phyloP scores from a whole-genome alignment of 1,140 invertebrate genomes.

The Ctenoplectra terminalis region DNA sequence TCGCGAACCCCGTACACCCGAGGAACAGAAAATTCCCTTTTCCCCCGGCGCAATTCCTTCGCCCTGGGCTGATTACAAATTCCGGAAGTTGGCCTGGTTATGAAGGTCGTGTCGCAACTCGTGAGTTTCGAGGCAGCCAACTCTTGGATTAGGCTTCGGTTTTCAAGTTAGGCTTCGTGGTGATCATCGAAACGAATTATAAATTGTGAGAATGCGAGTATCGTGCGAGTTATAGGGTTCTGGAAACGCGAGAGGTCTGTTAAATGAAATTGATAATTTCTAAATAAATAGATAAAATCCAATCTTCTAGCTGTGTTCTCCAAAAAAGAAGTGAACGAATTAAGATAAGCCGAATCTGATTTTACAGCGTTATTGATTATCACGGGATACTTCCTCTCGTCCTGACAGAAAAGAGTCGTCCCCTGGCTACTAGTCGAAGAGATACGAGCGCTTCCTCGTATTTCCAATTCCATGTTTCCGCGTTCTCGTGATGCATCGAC shows the following conservation, averaged over 20 bases:
- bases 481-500: constrained; percentile 23
- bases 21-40: constrained; percentile 34
- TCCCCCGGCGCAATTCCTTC: background rate
- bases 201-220: no score
- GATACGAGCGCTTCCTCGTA: constrained; percentile 23
- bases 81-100: constrained; percentile 20
- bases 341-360: constrained; percentile 38
- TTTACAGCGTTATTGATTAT: background rate
- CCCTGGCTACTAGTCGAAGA: background rate
- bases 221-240: no score
- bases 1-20: background rate
- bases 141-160: background rate
- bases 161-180: no score
- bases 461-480: constrained; percentile 51
- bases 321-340: background rate
- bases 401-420: background rate
- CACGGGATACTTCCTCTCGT: background rate
- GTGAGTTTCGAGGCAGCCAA: background rate
- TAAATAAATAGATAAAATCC: no score
- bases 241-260: no score
- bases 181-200: background rate
- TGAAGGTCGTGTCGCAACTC: background rate
- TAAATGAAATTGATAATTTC: no score
- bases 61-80: constrained; percentile 35
- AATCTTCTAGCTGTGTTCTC: background rate